Conservation (phyloP, 1,140 invertebrate species). For the Cardiocondyla obscurior region DNA sequence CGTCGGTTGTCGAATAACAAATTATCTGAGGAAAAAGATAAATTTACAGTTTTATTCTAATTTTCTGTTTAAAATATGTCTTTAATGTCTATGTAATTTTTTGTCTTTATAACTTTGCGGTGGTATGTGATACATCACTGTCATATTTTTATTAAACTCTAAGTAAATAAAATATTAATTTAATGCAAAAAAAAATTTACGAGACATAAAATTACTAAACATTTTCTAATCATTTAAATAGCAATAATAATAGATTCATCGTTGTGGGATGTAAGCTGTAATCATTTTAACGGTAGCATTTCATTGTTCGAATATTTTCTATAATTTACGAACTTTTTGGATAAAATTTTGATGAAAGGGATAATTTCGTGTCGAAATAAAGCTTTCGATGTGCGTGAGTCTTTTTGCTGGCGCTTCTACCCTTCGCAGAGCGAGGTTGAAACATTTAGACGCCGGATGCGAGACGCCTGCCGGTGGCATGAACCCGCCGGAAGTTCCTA, state of each 20-base stretch:
- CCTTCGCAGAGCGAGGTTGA: constrained; percentile 57
- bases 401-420: constrained; percentile 33
- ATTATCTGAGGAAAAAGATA: neutral
- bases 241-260: neutral
- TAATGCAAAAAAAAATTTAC: neutral
- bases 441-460: constrained; percentile 80
- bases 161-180: neutral
- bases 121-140: neutral
- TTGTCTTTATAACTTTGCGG: neutral
- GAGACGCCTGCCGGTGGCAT: constrained; percentile 75
- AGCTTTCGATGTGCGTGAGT: constrained; percentile 29
- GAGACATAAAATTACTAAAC: neutral
- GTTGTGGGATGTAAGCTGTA: neutral
- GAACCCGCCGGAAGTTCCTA: constrained; percentile 81
- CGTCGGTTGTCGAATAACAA: constrained; percentile 13
- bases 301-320: neutral
- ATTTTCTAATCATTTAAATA: neutral
- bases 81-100: neutral
- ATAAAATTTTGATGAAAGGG: neutral
- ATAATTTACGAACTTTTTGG: neutral
- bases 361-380: neutral
- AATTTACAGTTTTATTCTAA: neutral
- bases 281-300: neutral
- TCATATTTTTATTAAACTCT: neutral
- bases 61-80: neutral